Percentiles rank a stretch among this genome's conserved stretches.
Evolutionary conservation across 2,113 vertebrate species (phyloP).

Genomic region (Archocentrus centrarchus): DNA sequence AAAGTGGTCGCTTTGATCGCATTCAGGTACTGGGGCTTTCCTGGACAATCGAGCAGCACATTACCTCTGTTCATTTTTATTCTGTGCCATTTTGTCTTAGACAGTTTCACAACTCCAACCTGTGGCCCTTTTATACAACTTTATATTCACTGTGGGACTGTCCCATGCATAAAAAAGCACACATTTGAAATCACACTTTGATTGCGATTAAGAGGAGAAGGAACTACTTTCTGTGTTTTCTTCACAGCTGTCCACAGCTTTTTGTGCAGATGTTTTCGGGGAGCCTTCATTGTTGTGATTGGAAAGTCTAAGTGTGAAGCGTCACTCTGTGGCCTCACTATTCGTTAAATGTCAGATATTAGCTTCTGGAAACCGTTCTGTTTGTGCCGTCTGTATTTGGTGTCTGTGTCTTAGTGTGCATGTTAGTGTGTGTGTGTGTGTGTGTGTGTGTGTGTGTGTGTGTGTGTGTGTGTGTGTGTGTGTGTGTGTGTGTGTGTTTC

Average conservation of each 20-base stretch:
- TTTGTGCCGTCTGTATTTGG: constrained; percentile 73
- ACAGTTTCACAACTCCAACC: constrained; percentile 68
- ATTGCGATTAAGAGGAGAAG: background rate
- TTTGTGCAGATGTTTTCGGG: constrained; percentile 8
- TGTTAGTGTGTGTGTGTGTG: constrained; percentile 25
- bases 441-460: constrained; percentile 62
- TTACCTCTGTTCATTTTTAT: background rate
- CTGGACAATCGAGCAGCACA: constrained; percentile 12
- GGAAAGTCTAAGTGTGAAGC: constrained; percentile 41
- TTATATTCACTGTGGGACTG: constrained; percentile 40
- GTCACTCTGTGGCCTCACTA: constrained; percentile 56
- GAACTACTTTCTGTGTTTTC: background rate
- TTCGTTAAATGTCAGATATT: constrained; percentile 84
- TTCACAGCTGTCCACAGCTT: constrained; percentile 1
- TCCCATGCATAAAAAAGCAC: constrained; percentile 36
- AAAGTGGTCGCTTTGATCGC: background rate
- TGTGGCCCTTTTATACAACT: constrained; percentile 34
- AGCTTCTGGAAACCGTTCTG: constrained; percentile 75
- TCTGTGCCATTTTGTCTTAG: constrained; percentile 24
- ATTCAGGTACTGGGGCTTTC: constrained; percentile 48
- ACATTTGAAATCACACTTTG: background rate
- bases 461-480: constrained; percentile 59
- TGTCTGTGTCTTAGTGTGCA: constrained; percentile 54
- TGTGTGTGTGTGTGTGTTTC: constrained; percentile 59
- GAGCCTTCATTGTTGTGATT: constrained; percentile 39